Conservation (phyloP, 2,888 invertebrate genomes). For the Clostera curtula region DNA sequence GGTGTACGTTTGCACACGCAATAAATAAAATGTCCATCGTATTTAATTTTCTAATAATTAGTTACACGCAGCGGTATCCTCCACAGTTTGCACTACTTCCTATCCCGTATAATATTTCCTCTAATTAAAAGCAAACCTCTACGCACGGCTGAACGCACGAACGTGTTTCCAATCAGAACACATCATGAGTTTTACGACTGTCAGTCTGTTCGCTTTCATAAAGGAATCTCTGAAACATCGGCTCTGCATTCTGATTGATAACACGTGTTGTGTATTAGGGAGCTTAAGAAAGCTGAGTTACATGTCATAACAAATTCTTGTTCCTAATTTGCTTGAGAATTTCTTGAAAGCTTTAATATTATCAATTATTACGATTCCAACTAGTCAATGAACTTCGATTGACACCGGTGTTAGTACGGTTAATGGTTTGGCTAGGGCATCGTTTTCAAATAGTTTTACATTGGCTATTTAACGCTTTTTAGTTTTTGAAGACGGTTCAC, state of each 20-base stretch:
- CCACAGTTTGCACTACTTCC: constrained; percentile 31
- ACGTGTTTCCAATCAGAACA: constrained; percentile 65
- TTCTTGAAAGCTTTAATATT: too few relatives aligned
- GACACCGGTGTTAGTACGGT: too few relatives aligned
- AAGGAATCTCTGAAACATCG: constrained; percentile 52
- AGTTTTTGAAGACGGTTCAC: too few relatives aligned
- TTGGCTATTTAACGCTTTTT: too few relatives aligned
- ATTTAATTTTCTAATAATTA: not conserved
- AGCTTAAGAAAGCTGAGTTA: constrained; percentile 24
- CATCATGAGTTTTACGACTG: constrained; percentile 62
- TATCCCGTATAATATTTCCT: constrained; percentile 46
- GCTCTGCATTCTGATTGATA: constrained; percentile 52
- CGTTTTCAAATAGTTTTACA: too few relatives aligned
- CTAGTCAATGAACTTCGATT: too few relatives aligned
- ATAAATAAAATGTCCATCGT: not conserved
- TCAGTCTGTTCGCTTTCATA: constrained; percentile 53
- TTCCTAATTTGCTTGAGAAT: too few relatives aligned
- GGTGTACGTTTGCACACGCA: too few relatives aligned
- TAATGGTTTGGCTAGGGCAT: too few relatives aligned
- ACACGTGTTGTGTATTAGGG: constrained; percentile 46
- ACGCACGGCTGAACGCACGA: constrained; percentile 44
- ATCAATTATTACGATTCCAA: too few relatives aligned
- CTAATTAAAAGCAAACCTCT: constrained; percentile 61
- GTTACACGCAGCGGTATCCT: constrained; percentile 12
- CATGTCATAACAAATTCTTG: constrained; percentile 22